phyloP scores from a whole-genome alignment of 2,797 vertebrate species.

The Hippoglossus hippoglossus region DNA sequence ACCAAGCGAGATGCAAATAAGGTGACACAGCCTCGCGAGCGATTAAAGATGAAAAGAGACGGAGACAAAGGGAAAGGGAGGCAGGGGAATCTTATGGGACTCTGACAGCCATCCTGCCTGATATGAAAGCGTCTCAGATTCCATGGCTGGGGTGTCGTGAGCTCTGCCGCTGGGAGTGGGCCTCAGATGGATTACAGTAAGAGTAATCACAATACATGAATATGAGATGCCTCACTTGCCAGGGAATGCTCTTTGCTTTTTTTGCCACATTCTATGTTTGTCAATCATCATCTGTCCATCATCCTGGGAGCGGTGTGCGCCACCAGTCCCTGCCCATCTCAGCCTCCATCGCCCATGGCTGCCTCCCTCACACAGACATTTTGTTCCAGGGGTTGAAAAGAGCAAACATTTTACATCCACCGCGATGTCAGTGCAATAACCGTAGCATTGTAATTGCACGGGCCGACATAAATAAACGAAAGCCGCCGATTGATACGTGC shows the following conservation, averaged over 20 bases:
- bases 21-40: conserved; percentile 59
- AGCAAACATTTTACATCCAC: conserved; percentile 13
- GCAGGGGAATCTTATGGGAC: conserved; percentile 70
- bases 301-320: conserved; percentile 38
- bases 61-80: conserved; percentile 65
- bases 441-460: conserved; percentile 1
- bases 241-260: conserved; percentile 37
- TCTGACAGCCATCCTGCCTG: conserved; percentile 71
- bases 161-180: conserved; percentile 71
- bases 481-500: conserved; percentile 26
- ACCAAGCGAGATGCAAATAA: conserved; percentile 76
- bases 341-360: conserved; percentile 19
- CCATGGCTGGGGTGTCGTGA: conserved; percentile 66
- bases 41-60: conserved; percentile 81
- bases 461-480: conserved; percentile 20
- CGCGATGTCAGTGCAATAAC: conserved; percentile 18
- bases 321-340: conserved; percentile 39
- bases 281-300: conserved; percentile 76
- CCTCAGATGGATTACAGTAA: conserved; percentile 72
- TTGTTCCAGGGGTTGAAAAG: conserved; percentile 6
- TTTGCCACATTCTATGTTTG: conserved; percentile 66
- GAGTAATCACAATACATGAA: conserved; percentile 80
- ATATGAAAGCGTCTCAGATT: conserved; percentile 77
- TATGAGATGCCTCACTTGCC: conserved; percentile 64
- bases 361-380: conserved; percentile 9